Evolutionary conservation across 30 jellyfish, hydroid and myxozoan genomes (phyloP).

Genomic region (Hydractinia echinata): DNA sequence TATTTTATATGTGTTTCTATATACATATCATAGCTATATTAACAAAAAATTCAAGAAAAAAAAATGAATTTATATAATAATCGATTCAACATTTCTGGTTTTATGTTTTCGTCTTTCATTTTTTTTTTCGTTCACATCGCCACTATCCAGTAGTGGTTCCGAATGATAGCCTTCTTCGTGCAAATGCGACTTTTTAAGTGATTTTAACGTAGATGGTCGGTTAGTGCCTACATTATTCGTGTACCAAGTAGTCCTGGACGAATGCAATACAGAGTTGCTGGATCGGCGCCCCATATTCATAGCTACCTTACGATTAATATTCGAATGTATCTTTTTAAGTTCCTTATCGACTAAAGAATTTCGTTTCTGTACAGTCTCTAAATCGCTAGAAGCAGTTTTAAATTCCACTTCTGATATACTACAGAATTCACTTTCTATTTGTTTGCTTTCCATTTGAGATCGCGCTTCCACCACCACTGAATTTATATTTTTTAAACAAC

Average conservation of each 20-base stretch:
- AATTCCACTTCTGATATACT: constrained; percentile 44
- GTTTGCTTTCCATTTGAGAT: constrained; percentile 26
- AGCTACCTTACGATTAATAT: constrained; percentile 35
- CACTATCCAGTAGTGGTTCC: neutral
- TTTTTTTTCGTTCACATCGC: neutral
- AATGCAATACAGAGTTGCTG: neutral
- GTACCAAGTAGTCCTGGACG: neutral
- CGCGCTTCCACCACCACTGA: constrained; percentile 30
- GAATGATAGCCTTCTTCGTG: constrained; percentile 9
- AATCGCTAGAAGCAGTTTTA: constrained; percentile 44
- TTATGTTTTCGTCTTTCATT: neutral
- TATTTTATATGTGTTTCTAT: too few relatives aligned
- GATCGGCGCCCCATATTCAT: constrained; percentile 6
- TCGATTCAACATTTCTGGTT: neutral
- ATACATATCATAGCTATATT: too few relatives aligned
- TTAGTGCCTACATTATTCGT: neutral
- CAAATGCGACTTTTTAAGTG: neutral
- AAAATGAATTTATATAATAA: constrained; percentile 7
- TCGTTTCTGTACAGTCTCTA: constrained; percentile 47
- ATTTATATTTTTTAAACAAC: constrained; percentile 44
- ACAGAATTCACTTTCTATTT: constrained; percentile 13
- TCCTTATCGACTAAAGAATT: constrained; percentile 51
- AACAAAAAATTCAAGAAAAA: neutral
- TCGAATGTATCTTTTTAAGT: constrained; percentile 22
- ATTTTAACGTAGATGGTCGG: neutral